These are phyloP conservation scores for Antheraea yamamai DNA, from an alignment of 2,888 invertebrate species.

Conservation along the genomic window DNA sequence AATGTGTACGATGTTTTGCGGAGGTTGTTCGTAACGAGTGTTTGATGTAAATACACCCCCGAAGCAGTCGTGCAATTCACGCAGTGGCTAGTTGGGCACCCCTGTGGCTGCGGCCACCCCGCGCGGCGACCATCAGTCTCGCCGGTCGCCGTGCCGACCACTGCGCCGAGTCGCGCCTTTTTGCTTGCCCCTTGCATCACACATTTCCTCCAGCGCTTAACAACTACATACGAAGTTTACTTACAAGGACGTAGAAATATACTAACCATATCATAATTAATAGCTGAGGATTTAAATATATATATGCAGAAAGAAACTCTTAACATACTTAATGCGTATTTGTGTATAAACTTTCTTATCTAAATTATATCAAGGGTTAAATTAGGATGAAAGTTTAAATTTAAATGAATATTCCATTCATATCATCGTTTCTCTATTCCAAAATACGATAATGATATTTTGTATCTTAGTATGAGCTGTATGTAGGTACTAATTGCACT, in stretches of 20 bases:
- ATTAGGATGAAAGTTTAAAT: background rate
- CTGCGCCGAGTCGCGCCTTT: constrained; percentile 25
- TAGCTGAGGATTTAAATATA: background rate
- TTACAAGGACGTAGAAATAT: background rate
- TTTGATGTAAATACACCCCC: constrained; percentile 66
- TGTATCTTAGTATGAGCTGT: background rate
- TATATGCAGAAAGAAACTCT: background rate
- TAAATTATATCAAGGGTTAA: background rate
- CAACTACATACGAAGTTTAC: background rate
- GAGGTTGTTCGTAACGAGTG: constrained; percentile 61
- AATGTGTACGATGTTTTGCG: constrained; percentile 37
- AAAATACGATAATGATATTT: background rate
- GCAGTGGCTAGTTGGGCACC: constrained; percentile 16
- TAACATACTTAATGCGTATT: background rate
- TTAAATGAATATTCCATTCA: background rate
- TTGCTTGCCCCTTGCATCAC: constrained; percentile 39
- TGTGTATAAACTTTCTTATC: background rate
- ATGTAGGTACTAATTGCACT: background rate
- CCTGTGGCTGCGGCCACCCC: constrained; percentile 22
- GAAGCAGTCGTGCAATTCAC: constrained; percentile 13
- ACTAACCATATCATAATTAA: background rate
- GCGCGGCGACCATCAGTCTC: constrained; percentile 55
- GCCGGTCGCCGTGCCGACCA: constrained; percentile 30
- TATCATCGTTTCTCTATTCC: background rate
- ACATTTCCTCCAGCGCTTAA: constrained; percentile 32